Conservation (phyloP, 2,797 vertebrate species). For the Chrosomus eos region DNA sequence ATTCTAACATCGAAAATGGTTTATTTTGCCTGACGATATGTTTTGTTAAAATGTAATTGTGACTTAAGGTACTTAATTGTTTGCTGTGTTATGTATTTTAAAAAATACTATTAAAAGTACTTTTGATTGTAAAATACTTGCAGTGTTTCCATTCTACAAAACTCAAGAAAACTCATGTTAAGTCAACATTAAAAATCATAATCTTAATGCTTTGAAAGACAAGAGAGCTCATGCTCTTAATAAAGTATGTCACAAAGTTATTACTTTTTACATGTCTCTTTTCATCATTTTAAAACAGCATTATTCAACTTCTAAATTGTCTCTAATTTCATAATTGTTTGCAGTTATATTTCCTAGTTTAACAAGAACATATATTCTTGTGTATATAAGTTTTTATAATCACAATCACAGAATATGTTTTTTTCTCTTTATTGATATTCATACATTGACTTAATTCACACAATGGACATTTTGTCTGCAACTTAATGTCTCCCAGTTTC, state of each 20-base stretch:
- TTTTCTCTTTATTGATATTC: conserved; percentile 18
- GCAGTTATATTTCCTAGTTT: neutral
- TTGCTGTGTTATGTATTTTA: conserved; percentile 13
- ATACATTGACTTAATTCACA: conserved; percentile 12
- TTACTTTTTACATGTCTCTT: neutral
- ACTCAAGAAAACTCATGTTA: neutral
- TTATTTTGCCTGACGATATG: neutral
- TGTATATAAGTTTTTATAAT: neutral
- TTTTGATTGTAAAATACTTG: neutral
- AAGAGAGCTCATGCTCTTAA: neutral
- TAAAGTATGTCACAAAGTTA: neutral
- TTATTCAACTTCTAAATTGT: neutral
- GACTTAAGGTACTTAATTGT: neutral
- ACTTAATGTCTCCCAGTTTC: neutral
- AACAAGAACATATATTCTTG: too few relatives aligned
- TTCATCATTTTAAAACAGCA: neutral
- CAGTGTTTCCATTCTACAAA: neutral
- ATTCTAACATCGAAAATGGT: neutral
- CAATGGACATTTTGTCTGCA: conserved; percentile 4
- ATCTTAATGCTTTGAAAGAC: neutral
- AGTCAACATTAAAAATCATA: neutral
- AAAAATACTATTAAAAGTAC: neutral
- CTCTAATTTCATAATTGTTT: neutral
- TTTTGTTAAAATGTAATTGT: conserved; percentile 8
- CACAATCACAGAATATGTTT: neutral